These are phyloP conservation scores for Acanthosepion pharaonis DNA, from an alignment of 2,888 invertebrate genomes.

Conservation along the genomic window DNA sequence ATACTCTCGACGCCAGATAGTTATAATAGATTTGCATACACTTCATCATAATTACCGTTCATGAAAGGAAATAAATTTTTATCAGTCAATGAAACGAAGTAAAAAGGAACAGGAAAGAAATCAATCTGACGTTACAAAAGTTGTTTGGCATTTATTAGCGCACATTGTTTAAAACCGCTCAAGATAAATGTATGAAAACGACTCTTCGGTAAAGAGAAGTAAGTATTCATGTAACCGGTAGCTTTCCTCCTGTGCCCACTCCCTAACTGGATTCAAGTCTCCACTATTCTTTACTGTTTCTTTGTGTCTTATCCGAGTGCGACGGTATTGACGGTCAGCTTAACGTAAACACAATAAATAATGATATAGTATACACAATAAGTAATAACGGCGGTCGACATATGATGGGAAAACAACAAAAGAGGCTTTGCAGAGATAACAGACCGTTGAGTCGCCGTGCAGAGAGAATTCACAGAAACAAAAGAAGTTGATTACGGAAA, in stretches of 20 bases:
- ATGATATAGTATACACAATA: not conserved
- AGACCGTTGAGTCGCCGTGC: constrained; percentile 33
- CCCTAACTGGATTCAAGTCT: not conserved
- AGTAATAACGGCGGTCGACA: not conserved
- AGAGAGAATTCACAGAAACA: not conserved
- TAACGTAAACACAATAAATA: constrained; percentile 33
- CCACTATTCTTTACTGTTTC: not conserved
- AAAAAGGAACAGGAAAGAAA: not conserved
- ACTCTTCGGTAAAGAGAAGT: not conserved
- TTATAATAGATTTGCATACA: not conserved
- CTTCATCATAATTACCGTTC: not conserved
- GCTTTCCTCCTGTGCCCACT: not conserved
- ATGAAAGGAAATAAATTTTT: not conserved
- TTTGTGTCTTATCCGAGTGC: not conserved
- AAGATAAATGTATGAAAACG: not conserved
- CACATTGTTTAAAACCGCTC: not conserved
- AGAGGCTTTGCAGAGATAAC: constrained; percentile 4
- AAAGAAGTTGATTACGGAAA: not conserved
- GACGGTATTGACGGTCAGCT: not conserved
- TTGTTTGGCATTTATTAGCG: constrained; percentile 11
- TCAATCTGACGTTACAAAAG: not conserved
- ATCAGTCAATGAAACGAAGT: not conserved
- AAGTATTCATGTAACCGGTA: not conserved
- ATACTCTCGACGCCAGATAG: not conserved
- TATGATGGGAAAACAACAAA: not conserved